phyloP scores from a whole-genome alignment of 2,888 invertebrate species.

The Beris morrisii region DNA sequence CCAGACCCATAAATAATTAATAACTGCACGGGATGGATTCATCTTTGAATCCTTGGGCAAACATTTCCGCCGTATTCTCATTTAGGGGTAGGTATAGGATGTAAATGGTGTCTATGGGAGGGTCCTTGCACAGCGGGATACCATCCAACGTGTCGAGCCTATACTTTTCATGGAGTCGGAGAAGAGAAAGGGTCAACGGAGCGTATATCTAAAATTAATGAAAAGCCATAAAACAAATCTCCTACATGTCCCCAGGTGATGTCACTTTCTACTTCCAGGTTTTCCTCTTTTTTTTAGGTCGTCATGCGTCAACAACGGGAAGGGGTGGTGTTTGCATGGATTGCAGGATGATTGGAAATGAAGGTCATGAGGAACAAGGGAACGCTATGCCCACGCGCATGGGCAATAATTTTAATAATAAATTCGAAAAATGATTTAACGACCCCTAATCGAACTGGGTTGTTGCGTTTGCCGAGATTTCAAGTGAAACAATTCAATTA shows the following conservation, averaged over 20 bases:
- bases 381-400: no score
- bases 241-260: constrained; percentile 11
- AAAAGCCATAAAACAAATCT: constrained; percentile 22
- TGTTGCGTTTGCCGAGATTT: no score
- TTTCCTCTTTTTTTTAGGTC: not conserved
- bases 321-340: no score
- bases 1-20: constrained; percentile 12
- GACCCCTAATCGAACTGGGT: no score
- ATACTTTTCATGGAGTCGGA: no score
- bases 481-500: no score
- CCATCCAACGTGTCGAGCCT: not conserved
- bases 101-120: not conserved
- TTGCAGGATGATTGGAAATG: no score
- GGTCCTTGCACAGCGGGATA: not conserved
- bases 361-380: no score
- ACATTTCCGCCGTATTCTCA: constrained; percentile 1
- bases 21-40: constrained; percentile 2
- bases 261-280: not conserved
- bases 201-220: constrained; percentile 20
- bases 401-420: no score
- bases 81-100: not conserved
- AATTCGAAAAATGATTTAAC: no score
- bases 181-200: constrained; percentile 13
- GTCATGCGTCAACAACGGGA: not conserved
- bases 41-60: constrained; percentile 9